These are phyloP conservation scores for Himalopsyche phryganea DNA, from an alignment of 1,140 invertebrate species.

Conservation along the genomic window DNA sequence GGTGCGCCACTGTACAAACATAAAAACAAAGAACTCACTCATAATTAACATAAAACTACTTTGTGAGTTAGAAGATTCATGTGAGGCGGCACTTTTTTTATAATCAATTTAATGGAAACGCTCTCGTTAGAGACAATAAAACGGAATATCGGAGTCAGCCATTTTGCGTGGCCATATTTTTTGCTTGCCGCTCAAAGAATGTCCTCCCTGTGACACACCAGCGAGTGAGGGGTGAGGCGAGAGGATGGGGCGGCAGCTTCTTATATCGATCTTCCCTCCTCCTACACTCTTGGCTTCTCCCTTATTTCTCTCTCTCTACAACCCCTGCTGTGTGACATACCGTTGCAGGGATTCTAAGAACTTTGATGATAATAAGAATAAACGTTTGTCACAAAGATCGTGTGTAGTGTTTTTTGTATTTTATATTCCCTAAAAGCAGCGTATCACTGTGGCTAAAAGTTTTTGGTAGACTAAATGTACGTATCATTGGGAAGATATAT, in stretches of 20 bases:
- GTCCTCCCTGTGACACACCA: constrained; percentile 31
- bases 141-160: neutral
- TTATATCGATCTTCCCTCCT: constrained; percentile 31
- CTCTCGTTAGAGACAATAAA: too few species aligned
- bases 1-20: too few species aligned
- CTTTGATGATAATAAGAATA: neutral
- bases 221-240: neutral
- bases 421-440: too few species aligned
- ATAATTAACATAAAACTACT: too few species aligned
- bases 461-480: too few species aligned
- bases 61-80: too few species aligned
- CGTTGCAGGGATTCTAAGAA: constrained; percentile 11
- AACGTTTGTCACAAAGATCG: neutral
- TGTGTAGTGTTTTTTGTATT: too few species aligned
- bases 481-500: too few species aligned
- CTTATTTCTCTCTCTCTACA: neutral
- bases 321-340: constrained; percentile 20
- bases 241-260: constrained; percentile 17
- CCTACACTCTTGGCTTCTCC: neutral
- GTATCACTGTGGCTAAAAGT: too few species aligned
- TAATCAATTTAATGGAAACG: too few species aligned
- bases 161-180: constrained; percentile 35
- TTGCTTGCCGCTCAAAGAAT: constrained; percentile 30
- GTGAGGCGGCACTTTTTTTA: too few species aligned
- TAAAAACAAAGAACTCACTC: too few species aligned